Percentiles rank a stretch among this genome's conserved stretches.
Conservation (phyloP, 2,797 vertebrate species). For the Spinus olivaceus region DNA sequence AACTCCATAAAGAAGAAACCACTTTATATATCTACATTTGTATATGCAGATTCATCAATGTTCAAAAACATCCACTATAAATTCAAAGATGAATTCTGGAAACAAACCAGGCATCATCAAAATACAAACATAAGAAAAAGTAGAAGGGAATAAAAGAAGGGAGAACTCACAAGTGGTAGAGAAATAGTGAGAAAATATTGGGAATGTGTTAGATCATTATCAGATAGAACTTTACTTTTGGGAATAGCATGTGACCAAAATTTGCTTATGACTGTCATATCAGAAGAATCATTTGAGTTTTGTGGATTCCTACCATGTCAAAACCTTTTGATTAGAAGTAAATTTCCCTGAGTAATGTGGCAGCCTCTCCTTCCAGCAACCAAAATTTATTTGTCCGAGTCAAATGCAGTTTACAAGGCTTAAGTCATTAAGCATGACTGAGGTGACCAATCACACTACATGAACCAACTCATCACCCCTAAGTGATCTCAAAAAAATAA, state of each 20-base stretch:
- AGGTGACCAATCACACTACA: not conserved
- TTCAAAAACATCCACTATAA: not conserved
- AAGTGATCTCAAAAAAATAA: conserved; percentile 13
- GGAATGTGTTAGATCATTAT: not conserved
- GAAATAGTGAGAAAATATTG: not conserved
- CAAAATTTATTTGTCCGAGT: not conserved
- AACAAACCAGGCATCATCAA: not conserved
- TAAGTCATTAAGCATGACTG: not conserved
- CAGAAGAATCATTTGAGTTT: not conserved
- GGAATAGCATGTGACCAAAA: not conserved
- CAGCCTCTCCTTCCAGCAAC: not conserved
- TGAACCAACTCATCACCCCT: accelerated
- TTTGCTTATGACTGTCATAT: not conserved
- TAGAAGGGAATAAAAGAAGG: not conserved
- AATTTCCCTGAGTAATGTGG: not conserved
- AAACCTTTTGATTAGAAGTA: not conserved
- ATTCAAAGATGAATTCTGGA: not conserved
- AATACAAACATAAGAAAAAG: not conserved
- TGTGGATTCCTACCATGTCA: not conserved
- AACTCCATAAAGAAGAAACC: not conserved
- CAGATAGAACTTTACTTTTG: not conserved
- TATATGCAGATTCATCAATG: not conserved
- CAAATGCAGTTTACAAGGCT: not conserved
- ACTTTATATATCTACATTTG: not conserved
- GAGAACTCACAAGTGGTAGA: not conserved